phyloP scores from a whole-genome alignment of 2,888 invertebrate species.

The Limnephilus lunatus region DNA sequence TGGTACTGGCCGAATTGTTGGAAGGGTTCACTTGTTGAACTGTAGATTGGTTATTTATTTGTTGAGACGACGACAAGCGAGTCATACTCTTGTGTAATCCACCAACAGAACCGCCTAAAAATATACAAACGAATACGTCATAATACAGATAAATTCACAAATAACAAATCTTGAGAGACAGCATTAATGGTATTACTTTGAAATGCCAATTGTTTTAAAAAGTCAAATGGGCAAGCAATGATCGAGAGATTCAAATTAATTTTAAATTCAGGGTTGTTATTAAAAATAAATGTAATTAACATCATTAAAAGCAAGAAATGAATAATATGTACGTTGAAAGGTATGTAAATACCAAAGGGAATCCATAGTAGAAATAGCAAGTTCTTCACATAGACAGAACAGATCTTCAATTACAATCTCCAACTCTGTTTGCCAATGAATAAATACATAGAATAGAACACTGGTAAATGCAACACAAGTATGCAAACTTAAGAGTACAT shows the following conservation, averaged over 20 bases:
- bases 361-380: neutral
- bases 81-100: conserved; percentile 91
- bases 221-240: neutral
- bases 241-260: neutral
- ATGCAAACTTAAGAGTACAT: no score
- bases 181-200: neutral
- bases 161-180: no score
- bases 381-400: neutral
- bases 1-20: conserved; percentile 68
- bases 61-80: conserved; percentile 86
- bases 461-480: no score
- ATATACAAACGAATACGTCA: neutral
- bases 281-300: neutral
- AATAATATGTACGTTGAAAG: neutral
- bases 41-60: conserved; percentile 81
- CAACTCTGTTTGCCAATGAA: neutral
- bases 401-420: no score
- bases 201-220: neutral
- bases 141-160: neutral
- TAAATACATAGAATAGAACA: neutral
- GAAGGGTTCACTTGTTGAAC: conserved; percentile 67
- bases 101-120: conserved; percentile 83
- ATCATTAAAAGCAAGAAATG: neutral
- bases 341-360: neutral
- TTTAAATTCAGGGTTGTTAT: neutral